Evolutionary conservation across 1,140 invertebrate species (phyloP).

Genomic region (Oedothorax gibbosus): DNA sequence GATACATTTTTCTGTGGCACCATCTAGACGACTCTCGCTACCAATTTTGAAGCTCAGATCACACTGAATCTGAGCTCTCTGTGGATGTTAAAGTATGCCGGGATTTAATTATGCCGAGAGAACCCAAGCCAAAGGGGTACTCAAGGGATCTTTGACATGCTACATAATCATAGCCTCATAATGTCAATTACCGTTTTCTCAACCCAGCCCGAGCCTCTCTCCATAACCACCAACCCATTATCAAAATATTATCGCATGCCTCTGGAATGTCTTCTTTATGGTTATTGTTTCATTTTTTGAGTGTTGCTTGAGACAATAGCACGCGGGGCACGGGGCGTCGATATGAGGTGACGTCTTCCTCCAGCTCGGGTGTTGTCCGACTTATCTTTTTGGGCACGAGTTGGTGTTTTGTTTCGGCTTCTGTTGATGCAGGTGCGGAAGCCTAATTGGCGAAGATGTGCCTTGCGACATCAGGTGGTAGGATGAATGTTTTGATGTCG

Average conservation of each 20-base stretch:
- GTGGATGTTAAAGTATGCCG: no score
- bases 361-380: conserved; percentile 14
- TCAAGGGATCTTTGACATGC: no score
- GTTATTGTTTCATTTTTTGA: conserved; percentile 2
- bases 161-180: no score
- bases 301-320: conserved; percentile 5
- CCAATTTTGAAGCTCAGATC: no score
- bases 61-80: no score
- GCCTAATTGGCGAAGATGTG: conserved; percentile 26
- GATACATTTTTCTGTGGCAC: no score
- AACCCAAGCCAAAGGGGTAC: no score
- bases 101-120: no score
- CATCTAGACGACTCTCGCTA: no score
- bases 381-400: not conserved
- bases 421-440: conserved; percentile 52
- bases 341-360: not conserved
- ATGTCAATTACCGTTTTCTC: no score
- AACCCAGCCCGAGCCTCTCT: no score
- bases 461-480: conserved; percentile 3
- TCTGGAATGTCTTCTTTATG: conserved; percentile 19
- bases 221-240: conserved; percentile 33
- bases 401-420: conserved; percentile 42
- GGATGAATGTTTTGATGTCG: not conserved
- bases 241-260: conserved; percentile 52
- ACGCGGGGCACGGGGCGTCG: conserved; percentile 19